A percentile compares a stretch with the other conserved stretches of the same genome.
Evolutionary conservation across 2,888 invertebrate genomes (phyloP).

Genomic region (Ashinkailepas kermadecensis): DNA sequence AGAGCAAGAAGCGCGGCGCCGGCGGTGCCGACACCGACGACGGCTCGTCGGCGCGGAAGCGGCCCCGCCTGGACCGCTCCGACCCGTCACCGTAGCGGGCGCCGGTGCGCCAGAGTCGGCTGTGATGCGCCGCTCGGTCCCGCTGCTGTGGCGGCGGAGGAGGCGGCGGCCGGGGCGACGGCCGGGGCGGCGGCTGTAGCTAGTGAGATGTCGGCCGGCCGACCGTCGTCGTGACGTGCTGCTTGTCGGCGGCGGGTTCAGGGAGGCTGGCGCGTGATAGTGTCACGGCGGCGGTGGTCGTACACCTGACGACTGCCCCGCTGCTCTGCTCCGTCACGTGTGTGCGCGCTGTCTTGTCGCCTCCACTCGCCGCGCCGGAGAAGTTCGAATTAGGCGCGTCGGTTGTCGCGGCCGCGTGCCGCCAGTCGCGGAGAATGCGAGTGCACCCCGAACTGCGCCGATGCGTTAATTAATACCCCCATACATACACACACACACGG

Average conservation of each 20-base stretch:
- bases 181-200: not conserved
- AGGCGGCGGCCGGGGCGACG: not conserved
- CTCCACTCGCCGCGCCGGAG: no score
- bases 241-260: not conserved
- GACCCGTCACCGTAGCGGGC: not conserved
- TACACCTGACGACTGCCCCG: no score
- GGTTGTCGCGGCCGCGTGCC: no score
- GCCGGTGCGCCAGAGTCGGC: not conserved
- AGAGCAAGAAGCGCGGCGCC: slow-evolving; percentile 4
- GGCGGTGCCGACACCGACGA: not conserved
- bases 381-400: no score
- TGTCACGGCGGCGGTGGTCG: no score
- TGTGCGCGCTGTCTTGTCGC: no score
- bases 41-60: not conserved
- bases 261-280: not conserved
- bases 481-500: no score
- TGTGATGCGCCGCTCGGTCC: not conserved
- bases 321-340: no score
- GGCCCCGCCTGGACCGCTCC: not conserved
- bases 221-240: not conserved
- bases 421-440: no score
- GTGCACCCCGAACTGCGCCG: no score
- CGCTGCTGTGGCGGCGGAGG: not conserved
- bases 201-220: not conserved
- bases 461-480: no score